Evolutionary conservation across 2,113 vertebrate species (phyloP).

Genomic region (Pongo pygmaeus): DNA sequence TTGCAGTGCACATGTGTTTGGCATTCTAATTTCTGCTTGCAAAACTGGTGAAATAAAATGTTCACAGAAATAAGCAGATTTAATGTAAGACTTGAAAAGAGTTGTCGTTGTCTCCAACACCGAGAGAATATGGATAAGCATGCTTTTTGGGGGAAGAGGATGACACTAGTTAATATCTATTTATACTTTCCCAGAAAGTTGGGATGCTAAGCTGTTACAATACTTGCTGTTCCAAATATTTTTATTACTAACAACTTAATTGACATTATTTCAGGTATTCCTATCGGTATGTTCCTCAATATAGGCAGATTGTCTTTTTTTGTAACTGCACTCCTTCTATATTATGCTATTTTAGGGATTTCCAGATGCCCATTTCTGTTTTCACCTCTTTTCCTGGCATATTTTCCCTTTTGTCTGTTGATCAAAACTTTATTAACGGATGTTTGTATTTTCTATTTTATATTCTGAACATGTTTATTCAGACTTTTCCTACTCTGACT

Average conservation of each 20-base stretch:
- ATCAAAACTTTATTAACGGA: slow-evolving; percentile 24
- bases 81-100: neutral
- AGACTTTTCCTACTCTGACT: neutral
- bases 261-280: neutral
- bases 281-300: neutral
- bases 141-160: neutral
- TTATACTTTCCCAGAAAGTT: neutral
- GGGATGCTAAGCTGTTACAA: neutral
- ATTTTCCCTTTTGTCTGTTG: neutral
- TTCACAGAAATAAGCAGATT: neutral
- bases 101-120: neutral
- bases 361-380: neutral
- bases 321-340: neutral
- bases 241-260: neutral
- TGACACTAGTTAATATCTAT: neutral
- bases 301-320: neutral
- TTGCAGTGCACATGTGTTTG: neutral
- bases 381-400: neutral
- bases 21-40: neutral
- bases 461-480: slow-evolving; percentile 39
- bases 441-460: slow-evolving; percentile 26
- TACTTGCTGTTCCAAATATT: neutral
- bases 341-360: neutral
- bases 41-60: neutral
- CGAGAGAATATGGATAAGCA: neutral